Evolutionary conservation across 2,113 vertebrate genomes (phyloP).

Genomic region (Pangasianodon gigas): DNA sequence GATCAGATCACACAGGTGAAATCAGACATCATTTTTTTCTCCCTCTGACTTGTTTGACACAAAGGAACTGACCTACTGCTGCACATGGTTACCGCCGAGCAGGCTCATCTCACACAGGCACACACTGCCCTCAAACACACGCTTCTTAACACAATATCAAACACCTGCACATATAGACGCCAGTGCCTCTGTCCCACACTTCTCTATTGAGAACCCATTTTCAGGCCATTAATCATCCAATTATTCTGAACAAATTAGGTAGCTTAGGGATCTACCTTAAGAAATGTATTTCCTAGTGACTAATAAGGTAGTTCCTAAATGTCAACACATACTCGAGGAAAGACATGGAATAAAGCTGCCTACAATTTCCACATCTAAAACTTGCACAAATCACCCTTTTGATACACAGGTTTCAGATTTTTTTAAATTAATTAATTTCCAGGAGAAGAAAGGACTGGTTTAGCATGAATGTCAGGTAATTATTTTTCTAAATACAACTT

Average conservation of each 20-base stretch:
- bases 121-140: slow-evolving; percentile 8
- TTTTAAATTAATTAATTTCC: neutral
- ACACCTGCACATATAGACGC: slow-evolving; percentile 47
- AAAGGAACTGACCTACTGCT: slow-evolving; percentile 45
- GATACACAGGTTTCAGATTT: neutral
- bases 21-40: slow-evolving; percentile 14
- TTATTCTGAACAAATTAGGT: slow-evolving; percentile 51
- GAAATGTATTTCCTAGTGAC: slow-evolving; percentile 47
- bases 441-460: neutral
- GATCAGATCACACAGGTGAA: slow-evolving; percentile 41
- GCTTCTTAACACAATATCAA: slow-evolving; percentile 23
- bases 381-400: neutral
- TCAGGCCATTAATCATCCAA: slow-evolving; percentile 51
- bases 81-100: slow-evolving; percentile 16
- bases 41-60: slow-evolving; percentile 13
- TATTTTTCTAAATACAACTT: neutral
- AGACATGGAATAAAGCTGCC: neutral
- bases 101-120: slow-evolving; percentile 23
- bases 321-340: slow-evolving; percentile 40
- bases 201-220: slow-evolving; percentile 47
- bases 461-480: neutral
- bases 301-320: slow-evolving; percentile 41
- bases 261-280: slow-evolving; percentile 46
- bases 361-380: neutral
- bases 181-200: slow-evolving; percentile 38